Evolutionary conservation across 1,140 invertebrate genomes (phyloP), one percentile per base, ranked within the genome.

Genomic region (Carposina sasakii): DNA sequence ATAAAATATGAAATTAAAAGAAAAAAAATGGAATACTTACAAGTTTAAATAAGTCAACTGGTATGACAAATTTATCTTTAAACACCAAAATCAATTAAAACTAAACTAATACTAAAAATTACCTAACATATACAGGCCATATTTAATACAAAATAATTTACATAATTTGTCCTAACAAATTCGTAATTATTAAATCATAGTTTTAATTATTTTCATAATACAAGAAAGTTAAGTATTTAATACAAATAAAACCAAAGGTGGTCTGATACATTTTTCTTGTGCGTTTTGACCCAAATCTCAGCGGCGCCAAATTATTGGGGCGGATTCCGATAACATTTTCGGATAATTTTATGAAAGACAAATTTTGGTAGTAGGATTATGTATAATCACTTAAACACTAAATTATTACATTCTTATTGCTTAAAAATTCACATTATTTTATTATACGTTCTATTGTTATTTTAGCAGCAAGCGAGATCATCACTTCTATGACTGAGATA

Each of bases 91-190:
- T n/a, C n/a, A n/a, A 13, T 28, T 28, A 12, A 28, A 28, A 6
- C 6, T 12, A 28, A 12, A 12, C 6, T 28, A 12, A 12, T 28
- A 28, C 24, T 6, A 28, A 28, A 51, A 55, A 55, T 53, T 54
- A 64, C 54, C 59, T 72, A 71, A 67, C 76, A 75, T 77, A 68
- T 81, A 77, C 76, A 81, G 71, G 75, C 74, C 73, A 54, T 52
- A 10, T 69, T 60, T 55, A 57, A n/a, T n/a, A n/a, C n/a, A n/a
- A n/a, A 43, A 39, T 50, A 63, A 63, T 72, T 64, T 60, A 54
- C 59, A 67, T 48, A 52, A 55, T 52, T 37, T 47, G n/a, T n/a
- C n/a, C n/a, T n/a, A n/a, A n/a, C n/a, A n/a, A n/a, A n/a, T n/a
- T n/a, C n/a, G n/a, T n/a, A n/a, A n/a, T n/a, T n/a, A n/a, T n/a